Percentiles rank a stretch among this genome's conserved stretches.
Evolutionary conservation across 2,113 vertebrate genomes (phyloP).

Genomic region (Ahaetulla prasina): DNA sequence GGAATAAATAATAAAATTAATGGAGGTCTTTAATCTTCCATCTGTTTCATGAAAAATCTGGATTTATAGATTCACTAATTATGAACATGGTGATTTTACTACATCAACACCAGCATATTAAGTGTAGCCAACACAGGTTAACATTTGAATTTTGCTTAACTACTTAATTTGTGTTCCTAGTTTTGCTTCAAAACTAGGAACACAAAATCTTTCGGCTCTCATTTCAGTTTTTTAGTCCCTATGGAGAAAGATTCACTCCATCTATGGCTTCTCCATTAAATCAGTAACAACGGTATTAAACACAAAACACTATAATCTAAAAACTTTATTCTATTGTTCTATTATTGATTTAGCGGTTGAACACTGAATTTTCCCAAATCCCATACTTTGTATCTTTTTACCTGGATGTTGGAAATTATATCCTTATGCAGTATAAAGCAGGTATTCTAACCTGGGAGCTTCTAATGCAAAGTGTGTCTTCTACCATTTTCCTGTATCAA

Average conservation of each 20-base stretch:
- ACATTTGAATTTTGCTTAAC: background rate
- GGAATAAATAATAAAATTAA: background rate
- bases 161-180: no score
- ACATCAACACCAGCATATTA: background rate
- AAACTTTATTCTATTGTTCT: background rate
- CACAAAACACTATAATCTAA: background rate
- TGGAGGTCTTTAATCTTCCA: background rate
- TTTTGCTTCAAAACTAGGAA: background rate
- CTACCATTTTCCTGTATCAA: background rate
- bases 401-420: background rate
- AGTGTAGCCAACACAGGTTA: background rate
- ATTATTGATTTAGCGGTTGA: background rate
- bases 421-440: background rate
- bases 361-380: background rate
- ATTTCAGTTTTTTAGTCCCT: background rate
- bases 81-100: background rate
- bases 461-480: background rate
- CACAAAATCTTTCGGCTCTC: background rate
- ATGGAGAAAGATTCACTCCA: background rate
- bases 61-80: background rate
- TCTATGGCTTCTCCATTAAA: background rate
- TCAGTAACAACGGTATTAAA: background rate
- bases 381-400: background rate
- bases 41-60: background rate
- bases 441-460: background rate